Evolutionary conservation across 2,888 invertebrate species (phyloP).

Genomic region (Eueremaeus valkanovi): DNA sequence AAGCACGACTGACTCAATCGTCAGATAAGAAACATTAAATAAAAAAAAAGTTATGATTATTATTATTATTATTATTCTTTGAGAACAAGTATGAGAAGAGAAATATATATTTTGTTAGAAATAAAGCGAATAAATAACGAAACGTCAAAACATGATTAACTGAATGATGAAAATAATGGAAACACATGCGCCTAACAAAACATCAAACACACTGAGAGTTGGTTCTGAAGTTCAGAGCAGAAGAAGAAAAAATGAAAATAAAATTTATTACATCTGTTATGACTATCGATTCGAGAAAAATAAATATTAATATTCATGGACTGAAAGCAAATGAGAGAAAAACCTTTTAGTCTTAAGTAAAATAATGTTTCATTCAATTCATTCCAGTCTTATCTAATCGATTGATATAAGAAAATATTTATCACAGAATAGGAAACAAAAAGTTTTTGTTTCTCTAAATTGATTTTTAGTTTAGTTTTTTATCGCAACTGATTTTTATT

Average conservation of each 20-base stretch:
- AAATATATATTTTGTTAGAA: no score
- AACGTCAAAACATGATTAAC: conserved; percentile 16
- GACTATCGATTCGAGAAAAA: not conserved
- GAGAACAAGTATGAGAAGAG: not conserved
- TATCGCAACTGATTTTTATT: no score
- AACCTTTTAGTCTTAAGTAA: no score
- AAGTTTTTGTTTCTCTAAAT: no score
- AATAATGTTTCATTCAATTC: no score
- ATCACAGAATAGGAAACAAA: no score
- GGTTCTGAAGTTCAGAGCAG: not conserved
- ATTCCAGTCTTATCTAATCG: no score
- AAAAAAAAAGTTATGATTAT: not conserved
- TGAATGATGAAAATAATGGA: not conserved
- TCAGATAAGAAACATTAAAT: conserved; percentile 1
- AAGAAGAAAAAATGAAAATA: not conserved
- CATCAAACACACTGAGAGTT: not conserved
- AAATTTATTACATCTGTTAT: not conserved
- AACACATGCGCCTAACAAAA: not conserved
- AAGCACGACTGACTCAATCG: not conserved
- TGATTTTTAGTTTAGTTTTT: no score
- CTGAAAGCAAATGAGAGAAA: no score
- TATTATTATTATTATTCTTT: not conserved
- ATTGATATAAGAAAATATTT: no score
- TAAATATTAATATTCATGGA: no score
- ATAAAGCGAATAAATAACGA: not conserved